Evolutionary conservation across 2,113 vertebrate genomes (phyloP).

Genomic region (Arenaria interpres): DNA sequence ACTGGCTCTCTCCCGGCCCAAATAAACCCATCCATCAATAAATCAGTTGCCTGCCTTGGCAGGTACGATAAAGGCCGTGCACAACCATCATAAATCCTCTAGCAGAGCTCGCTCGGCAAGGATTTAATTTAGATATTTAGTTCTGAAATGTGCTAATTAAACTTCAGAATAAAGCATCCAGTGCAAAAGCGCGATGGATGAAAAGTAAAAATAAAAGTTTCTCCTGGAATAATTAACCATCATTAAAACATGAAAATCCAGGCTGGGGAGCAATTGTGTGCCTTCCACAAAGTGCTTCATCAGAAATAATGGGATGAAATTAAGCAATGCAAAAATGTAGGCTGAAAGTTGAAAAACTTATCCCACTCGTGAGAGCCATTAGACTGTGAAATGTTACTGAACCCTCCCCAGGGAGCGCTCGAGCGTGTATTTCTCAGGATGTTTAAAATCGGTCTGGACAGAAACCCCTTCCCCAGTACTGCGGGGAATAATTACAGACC

Average conservation of each 20-base stretch:
- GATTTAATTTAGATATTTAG: conserved; percentile 13
- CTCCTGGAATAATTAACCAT: conserved; percentile 29
- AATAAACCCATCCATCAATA: background rate
- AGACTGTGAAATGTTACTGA: background rate
- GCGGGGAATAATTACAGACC: background rate
- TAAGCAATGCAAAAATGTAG: background rate
- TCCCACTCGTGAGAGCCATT: background rate
- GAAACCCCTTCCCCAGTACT: background rate
- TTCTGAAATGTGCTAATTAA: conserved; percentile 41
- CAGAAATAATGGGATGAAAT: conserved; percentile 19
- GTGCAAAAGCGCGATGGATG: background rate
- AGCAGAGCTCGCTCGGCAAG: background rate
- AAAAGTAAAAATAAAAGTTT: conserved; percentile 21
- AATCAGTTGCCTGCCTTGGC: background rate
- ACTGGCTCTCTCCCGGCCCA: fast-evolving
- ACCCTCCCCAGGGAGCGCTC: fast-evolving
- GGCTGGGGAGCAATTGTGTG: conserved; percentile 5
- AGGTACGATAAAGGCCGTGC: background rate
- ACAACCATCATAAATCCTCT: background rate
- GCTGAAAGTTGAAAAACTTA: background rate
- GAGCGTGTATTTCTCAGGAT: background rate
- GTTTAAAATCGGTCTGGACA: background rate
- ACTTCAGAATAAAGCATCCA: conserved; percentile 6
- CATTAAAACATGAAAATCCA: conserved; percentile 20
- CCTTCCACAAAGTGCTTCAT: background rate